Percentiles rank a stretch among this genome's conserved stretches.
Evolutionary conservation across 2,888 invertebrate species (phyloP).

Genomic region (Eurytoma adleriae): DNA sequence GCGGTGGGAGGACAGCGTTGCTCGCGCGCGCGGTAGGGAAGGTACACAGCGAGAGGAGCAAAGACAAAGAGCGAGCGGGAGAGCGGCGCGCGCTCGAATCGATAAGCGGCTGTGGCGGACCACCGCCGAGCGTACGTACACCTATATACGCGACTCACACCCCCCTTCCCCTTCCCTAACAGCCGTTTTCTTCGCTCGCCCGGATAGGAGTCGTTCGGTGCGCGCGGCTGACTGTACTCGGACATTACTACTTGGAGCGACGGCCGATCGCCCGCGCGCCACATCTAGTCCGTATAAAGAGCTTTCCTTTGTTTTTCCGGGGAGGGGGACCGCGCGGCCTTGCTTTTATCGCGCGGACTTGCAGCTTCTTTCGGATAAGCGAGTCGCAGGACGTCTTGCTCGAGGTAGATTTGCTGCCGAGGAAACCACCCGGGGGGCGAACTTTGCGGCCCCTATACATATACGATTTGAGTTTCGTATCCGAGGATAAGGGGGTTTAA

Average conservation of each 20-base stretch:
- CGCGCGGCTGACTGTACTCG: slow-evolving; percentile 10
- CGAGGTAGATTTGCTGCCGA: too few species aligned
- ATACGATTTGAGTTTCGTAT: too few species aligned
- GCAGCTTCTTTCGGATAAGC: too few species aligned
- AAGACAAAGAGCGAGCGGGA: slow-evolving; percentile 15
- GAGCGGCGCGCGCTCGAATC: slow-evolving; percentile 60
- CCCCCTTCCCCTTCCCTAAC: slow-evolving; percentile 53
- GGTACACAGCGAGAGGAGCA: slow-evolving; percentile 21
- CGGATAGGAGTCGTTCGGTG: background rate
- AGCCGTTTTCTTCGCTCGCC: slow-evolving; percentile 1
- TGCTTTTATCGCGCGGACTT: too few species aligned
- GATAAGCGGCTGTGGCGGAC: slow-evolving; percentile 63
- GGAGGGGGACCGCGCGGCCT: too few species aligned
- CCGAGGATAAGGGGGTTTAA: too few species aligned
- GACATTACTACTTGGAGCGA: slow-evolving; percentile 16
- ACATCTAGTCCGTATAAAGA: background rate
- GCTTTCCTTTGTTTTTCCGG: background rate
- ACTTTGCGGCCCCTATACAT: too few species aligned
- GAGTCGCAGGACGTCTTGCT: too few species aligned
- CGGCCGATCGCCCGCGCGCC: background rate
- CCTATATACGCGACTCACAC: background rate
- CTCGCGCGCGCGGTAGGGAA: background rate
- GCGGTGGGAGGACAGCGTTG: background rate
- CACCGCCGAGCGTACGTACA: slow-evolving; percentile 53
- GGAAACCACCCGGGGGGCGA: too few species aligned